Conservation (phyloP, 2,888 invertebrate species). For the Zaprionus obscuricornis region DNA sequence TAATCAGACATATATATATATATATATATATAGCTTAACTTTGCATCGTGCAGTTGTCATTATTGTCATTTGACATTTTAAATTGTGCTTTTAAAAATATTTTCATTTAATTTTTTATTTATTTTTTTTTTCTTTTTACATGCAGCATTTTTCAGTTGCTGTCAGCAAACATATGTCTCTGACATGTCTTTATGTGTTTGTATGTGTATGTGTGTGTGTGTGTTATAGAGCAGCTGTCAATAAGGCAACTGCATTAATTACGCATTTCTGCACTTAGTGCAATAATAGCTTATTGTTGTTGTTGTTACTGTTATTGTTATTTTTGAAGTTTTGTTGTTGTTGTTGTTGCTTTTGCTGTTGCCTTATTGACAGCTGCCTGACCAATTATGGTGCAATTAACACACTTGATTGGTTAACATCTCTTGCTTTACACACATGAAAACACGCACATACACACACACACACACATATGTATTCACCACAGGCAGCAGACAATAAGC, state of each 20-base stretch:
- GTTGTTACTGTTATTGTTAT: conserved; percentile 8
- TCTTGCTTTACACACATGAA: too few relatives aligned
- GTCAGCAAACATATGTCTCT: too few relatives aligned
- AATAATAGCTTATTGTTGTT: too few relatives aligned
- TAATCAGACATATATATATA: too few relatives aligned
- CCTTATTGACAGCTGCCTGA: conserved; percentile 63
- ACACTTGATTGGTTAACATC: conserved; percentile 70
- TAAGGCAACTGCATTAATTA: conserved; percentile 67
- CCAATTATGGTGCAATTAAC: conserved; percentile 78
- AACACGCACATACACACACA: background rate
- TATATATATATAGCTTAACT: too few relatives aligned
- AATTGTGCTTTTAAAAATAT: too few relatives aligned
- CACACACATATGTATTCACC: background rate
- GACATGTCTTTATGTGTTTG: background rate
- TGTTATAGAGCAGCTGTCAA: conserved; percentile 51
- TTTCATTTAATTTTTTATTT: too few relatives aligned
- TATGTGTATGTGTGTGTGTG: conserved; percentile 10
- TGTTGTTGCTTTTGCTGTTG: conserved; percentile 8
- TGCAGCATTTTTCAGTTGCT: too few relatives aligned
- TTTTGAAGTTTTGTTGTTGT: background rate
- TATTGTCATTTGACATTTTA: too few relatives aligned
- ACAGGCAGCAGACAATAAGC: background rate
- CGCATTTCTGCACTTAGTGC: conserved; percentile 60
- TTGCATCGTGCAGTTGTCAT: too few relatives aligned
- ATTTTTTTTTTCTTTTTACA: too few relatives aligned